These are phyloP conservation scores for Hydrochoerus hydrochaeris DNA, from an alignment of 2,113 vertebrate species.

Conservation along the genomic window DNA sequence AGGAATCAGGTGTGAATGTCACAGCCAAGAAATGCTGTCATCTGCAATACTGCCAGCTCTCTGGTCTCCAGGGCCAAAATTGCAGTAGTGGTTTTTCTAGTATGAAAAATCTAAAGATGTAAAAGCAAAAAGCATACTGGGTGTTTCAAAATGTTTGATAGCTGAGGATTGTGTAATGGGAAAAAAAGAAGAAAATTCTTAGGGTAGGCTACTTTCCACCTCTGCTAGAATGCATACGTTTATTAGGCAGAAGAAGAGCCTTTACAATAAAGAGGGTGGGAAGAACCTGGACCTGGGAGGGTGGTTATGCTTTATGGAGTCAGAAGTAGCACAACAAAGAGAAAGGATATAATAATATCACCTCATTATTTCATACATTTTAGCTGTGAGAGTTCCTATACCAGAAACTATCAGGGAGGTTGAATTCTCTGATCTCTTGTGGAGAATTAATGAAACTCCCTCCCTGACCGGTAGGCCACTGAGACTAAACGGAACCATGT, in stretches of 20 bases:
- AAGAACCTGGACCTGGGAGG: neutral
- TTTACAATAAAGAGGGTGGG: constrained; percentile 16
- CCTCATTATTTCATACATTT: constrained; percentile 51
- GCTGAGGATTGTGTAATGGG: constrained; percentile 57
- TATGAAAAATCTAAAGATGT: constrained; percentile 55
- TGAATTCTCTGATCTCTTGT: constrained; percentile 40
- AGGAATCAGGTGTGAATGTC: constrained; percentile 62
- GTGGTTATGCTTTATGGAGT: neutral
- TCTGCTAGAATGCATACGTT: constrained; percentile 3
- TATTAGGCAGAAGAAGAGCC: constrained; percentile 11
- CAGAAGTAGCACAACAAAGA: constrained; percentile 55
- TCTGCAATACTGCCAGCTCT: constrained; percentile 59
- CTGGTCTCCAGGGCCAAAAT: constrained; percentile 55
- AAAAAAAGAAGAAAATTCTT: neutral
- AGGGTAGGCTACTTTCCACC: neutral
- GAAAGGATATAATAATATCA: constrained; percentile 5
- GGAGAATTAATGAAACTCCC: constrained; percentile 5
- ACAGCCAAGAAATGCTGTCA: constrained; percentile 72
- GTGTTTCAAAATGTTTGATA: constrained; percentile 58
- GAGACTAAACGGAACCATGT: constrained; percentile 7
- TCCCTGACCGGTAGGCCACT: neutral
- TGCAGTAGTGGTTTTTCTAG: constrained; percentile 70
- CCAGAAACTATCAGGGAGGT: neutral
- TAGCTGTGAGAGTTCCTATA: constrained; percentile 21
- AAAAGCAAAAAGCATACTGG: constrained; percentile 54